phyloP scores from a whole-genome alignment of 2,888 invertebrate species.

The Biston betularia region DNA sequence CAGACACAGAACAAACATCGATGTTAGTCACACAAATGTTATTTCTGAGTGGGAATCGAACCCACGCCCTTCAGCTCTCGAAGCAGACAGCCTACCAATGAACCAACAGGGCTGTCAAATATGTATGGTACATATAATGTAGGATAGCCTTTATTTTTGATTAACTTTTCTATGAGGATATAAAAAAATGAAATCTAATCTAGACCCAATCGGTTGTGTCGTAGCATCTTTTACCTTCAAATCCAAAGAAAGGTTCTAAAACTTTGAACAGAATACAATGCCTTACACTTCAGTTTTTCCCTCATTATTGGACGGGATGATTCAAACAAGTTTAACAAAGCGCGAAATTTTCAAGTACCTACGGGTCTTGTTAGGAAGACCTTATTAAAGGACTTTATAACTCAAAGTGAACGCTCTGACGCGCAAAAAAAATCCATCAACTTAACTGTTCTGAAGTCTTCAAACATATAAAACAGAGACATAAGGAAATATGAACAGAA shows the following conservation, averaged over 20 bases:
- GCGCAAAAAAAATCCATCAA: constrained; percentile 13
- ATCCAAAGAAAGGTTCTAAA: not conserved
- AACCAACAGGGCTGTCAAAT: too few relatives aligned
- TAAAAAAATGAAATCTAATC: not conserved
- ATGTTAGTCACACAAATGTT: too few relatives aligned
- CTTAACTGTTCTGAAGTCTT: constrained; percentile 3
- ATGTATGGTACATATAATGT: too few relatives aligned
- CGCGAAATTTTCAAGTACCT: constrained; percentile 13
- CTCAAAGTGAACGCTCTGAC: constrained; percentile 15
- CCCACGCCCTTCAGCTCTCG: too few relatives aligned
- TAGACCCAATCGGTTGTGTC: not conserved
- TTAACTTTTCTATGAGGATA: too few relatives aligned
- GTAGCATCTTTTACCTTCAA: not conserved
- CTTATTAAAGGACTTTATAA: constrained; percentile 14
- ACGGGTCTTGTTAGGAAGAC: constrained; percentile 15
- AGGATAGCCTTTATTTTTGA: too few relatives aligned
- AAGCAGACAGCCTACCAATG: too few relatives aligned
- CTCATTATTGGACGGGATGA: constrained; percentile 20
- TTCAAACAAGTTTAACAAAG: constrained; percentile 17
- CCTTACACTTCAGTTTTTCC: constrained; percentile 10
- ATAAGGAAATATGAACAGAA: not conserved
- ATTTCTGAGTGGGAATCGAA: too few relatives aligned
- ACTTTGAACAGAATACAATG: constrained; percentile 2
- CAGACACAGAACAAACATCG: too few relatives aligned
- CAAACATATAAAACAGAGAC: not conserved